These are phyloP conservation scores for Drosophila longiperda DNA, from an alignment of 2,888 invertebrate genomes.

Conservation along the genomic window DNA sequence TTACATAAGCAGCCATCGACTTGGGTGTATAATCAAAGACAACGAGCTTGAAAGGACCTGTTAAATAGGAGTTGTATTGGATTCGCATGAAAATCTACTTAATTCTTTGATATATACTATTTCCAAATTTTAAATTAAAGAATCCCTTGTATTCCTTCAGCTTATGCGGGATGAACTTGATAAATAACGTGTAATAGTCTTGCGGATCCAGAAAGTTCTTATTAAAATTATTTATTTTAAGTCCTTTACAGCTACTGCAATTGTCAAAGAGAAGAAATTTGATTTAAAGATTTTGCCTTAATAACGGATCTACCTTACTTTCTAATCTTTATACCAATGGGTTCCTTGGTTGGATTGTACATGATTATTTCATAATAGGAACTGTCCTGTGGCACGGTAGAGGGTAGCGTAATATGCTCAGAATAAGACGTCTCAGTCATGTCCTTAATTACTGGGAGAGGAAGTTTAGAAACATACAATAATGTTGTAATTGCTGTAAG, in stretches of 20 bases:
- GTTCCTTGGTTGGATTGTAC: slow-evolving; percentile 63
- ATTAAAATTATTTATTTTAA: slow-evolving; percentile 30
- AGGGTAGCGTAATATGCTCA: slow-evolving; percentile 49
- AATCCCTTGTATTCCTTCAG: slow-evolving; percentile 49
- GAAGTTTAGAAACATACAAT: background rate
- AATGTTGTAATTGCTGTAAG: background rate
- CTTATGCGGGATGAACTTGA: slow-evolving; percentile 54
- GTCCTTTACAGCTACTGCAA: slow-evolving; percentile 50
- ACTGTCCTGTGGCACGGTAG: slow-evolving; percentile 48
- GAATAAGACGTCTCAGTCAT: slow-evolving; percentile 29
- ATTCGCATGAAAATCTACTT: background rate
- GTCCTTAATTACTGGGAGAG: slow-evolving; percentile 29
- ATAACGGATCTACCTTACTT: slow-evolving; percentile 25
- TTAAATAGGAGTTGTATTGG: too few species aligned
- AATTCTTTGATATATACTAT: slow-evolving; percentile 33
- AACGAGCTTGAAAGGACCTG: slow-evolving; percentile 49
- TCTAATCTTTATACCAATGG: slow-evolving; percentile 37
- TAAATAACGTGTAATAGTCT: slow-evolving; percentile 56
- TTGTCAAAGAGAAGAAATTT: background rate
- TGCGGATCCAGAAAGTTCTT: slow-evolving; percentile 13
- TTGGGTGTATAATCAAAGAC: slow-evolving; percentile 58
- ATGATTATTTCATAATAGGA: slow-evolving; percentile 69
- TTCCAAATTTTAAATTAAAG: slow-evolving; percentile 71
- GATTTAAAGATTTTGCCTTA: background rate
- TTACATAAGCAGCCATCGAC: slow-evolving; percentile 55